Base-by-base conservation (phyloP, 2,113 vertebrate species). In the Bos indicus region DNA sequence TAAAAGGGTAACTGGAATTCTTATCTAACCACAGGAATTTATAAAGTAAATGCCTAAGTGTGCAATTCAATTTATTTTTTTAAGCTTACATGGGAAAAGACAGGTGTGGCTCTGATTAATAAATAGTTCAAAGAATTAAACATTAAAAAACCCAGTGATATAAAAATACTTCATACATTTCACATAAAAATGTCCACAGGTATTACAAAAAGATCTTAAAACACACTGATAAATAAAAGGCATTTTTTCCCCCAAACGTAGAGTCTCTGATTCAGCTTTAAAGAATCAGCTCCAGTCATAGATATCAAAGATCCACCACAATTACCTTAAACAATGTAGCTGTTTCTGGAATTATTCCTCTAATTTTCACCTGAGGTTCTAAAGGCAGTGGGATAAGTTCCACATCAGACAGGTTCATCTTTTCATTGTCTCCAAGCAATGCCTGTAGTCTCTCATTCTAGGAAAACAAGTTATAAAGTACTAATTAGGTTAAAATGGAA, bases 311-410 rank as follows among this genome's bases (percentile, higher is more conserved):
- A 64, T 30, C 2, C 2, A 28, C 16, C 26, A 82, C 1, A 33
- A 15, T 98, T 98, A 99, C 99, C 99, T 99, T 99, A 97, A 99
- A 99, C 7, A 99, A 99, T 0, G 99, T 99, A 78, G 99, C 99
- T 19, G 99, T 99, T 96, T 99, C 99, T 3, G 99, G 99, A 59
- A 99, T 99, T 97, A 99, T 99, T 81, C 99, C 99, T 98, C 99
- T 98, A 97, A 99, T 99, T 97, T 99, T 99, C 98, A 99, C 99
- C 97, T 99, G 99, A 11, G 99, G 99, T 98, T 99, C 99, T 98
- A 99, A 98, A 43, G 99, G 99, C 62, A 99, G 99, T 21, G 99
- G 99, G 87, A 99, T 99, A 21, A 99, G 99, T 97, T 99, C 99
- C 62, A 99, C 99, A 91, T 99, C 99, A 1, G 99, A 99, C 30